Evolutionary conservation across 2,797 vertebrate species (phyloP), one percentile per base, ranked within the genome.

Genomic region (Rhynchonycteris naso): DNA sequence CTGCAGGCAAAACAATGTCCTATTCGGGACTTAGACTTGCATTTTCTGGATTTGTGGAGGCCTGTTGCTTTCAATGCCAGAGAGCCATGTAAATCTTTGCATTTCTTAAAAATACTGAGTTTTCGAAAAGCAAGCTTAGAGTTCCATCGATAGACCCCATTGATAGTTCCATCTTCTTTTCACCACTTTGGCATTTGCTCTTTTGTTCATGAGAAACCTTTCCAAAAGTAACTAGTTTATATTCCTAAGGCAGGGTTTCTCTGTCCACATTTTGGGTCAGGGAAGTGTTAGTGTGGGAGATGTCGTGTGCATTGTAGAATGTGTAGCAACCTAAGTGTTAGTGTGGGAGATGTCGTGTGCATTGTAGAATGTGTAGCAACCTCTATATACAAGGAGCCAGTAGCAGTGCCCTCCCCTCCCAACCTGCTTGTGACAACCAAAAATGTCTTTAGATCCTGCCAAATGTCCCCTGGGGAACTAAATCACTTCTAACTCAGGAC

Each of bases 1-100:
- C 91, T 83, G 88, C 38, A 84, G 76, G 59, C 74, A 88, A 90
- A 93, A 52, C 79, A 82, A 95, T 85, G 75, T 94, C 35, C 43
- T 89, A 22, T 88, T 90, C 68, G 54, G 78, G 93, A 90, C 83
- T 76, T 69, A 82, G 7, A 90, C 50, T 61, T 92, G 61, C 24
- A 65, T 79, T 87, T 75, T 75, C 79, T 63, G 38, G n/a, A 58
- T 11, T 88, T 63, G 54, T 47, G 52, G 33, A 91, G 33, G 18
- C 58, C 50, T 8, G 11, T 26, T 92, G 33, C 18, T 63, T 92
- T 85, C 84, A 81, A 75, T 88, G 30, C 35, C 80, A 93, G 65
- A 63, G 65, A 90, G 47, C 22, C 50, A 75, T 76, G 52, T 63
- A 72, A 83, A 26, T 38, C 16, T 63, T 89, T 82, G 21, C 3